Conservation (phyloP, 1,140 invertebrate genomes). For the Frieseomelitta varia region DNA sequence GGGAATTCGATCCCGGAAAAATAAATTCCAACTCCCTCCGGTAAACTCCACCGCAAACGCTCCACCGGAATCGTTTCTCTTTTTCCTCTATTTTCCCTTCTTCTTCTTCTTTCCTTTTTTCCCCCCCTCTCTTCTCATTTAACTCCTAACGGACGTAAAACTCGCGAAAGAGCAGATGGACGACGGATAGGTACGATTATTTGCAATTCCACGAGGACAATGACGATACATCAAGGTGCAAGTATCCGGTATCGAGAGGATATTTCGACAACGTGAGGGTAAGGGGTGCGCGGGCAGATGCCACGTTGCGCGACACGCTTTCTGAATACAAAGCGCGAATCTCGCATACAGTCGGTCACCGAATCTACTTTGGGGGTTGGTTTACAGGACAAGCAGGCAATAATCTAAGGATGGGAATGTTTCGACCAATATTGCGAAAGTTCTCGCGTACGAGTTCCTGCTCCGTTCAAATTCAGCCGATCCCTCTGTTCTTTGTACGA, state of each 20-base stretch:
- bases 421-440: constrained; percentile 71
- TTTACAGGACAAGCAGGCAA: constrained; percentile 61
- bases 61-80: not conserved
- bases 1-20: not conserved
- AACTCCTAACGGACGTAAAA: not conserved
- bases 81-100: not conserved
- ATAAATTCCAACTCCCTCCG: not conserved
- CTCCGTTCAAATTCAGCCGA: constrained; percentile 62
- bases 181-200: constrained; percentile 4
- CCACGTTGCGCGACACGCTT: constrained; percentile 42
- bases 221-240: constrained; percentile 8
- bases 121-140: not conserved
- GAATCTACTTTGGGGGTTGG: constrained; percentile 42
- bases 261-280: constrained; percentile 18
- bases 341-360: constrained; percentile 34
- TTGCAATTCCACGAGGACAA: constrained; percentile 10
- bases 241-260: constrained; percentile 11
- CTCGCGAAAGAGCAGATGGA: not conserved
- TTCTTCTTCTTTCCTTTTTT: too few species aligned
- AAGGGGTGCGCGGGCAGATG: not conserved
- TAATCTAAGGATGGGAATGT: constrained; percentile 55
- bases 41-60: not conserved
- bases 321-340: constrained; percentile 60
- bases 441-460: constrained; percentile 56
- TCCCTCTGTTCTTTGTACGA: constrained; percentile 33